These are phyloP conservation scores for Cylloceria caligata DNA, from an alignment of 2,888 invertebrate species.

Conservation along the genomic window DNA sequence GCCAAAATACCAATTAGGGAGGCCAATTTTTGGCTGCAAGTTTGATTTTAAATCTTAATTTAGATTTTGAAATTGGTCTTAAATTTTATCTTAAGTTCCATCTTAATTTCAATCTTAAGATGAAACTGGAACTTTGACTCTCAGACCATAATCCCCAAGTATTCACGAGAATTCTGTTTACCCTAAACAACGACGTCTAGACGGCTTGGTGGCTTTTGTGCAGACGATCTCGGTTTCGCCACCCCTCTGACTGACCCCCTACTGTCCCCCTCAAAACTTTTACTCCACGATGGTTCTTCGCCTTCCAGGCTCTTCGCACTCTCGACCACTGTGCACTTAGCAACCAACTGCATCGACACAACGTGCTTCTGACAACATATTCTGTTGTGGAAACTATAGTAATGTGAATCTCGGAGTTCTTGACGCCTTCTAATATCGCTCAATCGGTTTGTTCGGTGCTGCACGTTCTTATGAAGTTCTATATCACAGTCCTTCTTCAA, in stretches of 20 bases:
- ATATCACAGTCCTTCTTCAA: neutral
- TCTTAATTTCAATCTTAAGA: no score
- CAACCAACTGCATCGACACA: constrained; percentile 31
- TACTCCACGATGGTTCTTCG: constrained; percentile 55
- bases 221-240: constrained; percentile 48
- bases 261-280: constrained; percentile 59
- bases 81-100: no score
- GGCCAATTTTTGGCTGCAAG: no score
- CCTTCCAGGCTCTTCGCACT: constrained; percentile 39
- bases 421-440: constrained; percentile 34
- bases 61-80: no score
- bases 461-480: neutral
- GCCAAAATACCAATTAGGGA: no score
- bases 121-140: no score
- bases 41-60: no score
- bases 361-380: neutral
- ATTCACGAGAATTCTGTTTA: constrained; percentile 70
- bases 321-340: constrained; percentile 27
- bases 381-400: constrained; percentile 2
- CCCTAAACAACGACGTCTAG: constrained; percentile 80
- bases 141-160: no score
- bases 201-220: constrained; percentile 71
- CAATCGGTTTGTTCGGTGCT: neutral
- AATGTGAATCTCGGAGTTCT: constrained; percentile 27
- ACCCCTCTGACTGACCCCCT: constrained; percentile 27